Percentiles rank a stretch among this genome's conserved stretches.
These are phyloP conservation scores for Gyrodactylus salaris DNA, from an alignment of 1,140 invertebrate species.

Conservation along the genomic window DNA sequence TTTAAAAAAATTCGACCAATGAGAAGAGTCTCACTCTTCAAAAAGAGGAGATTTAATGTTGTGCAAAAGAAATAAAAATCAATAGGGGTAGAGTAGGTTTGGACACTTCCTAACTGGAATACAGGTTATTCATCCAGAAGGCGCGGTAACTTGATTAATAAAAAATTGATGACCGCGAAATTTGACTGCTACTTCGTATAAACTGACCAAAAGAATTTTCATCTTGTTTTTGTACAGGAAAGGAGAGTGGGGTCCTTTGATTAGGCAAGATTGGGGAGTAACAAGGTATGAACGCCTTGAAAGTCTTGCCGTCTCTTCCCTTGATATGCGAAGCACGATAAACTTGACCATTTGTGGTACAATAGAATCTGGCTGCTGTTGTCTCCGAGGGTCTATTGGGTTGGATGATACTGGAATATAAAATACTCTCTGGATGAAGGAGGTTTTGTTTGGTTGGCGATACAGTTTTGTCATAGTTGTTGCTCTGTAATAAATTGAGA, in stretches of 20 bases:
- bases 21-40: too few species aligned
- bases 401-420: constrained; percentile 5
- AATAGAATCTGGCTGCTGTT: background rate
- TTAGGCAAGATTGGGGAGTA: background rate
- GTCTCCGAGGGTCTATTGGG: background rate
- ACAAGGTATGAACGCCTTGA: background rate
- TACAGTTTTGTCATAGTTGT: too few species aligned
- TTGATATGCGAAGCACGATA: background rate
- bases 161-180: too few species aligned
- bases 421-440: constrained; percentile 7
- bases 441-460: background rate
- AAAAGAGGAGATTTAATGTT: too few species aligned
- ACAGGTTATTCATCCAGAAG: too few species aligned
- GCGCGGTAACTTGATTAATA: too few species aligned
- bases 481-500: too few species aligned
- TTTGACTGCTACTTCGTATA: background rate
- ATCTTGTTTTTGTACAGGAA: background rate
- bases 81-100: too few species aligned
- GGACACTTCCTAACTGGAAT: too few species aligned
- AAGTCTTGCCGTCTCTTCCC: background rate
- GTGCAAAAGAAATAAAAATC: too few species aligned
- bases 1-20: too few species aligned
- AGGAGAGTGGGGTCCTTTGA: background rate
- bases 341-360: background rate
- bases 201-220: background rate